A percentile compares a stretch with the other conserved stretches of the same genome.
Evolutionary conservation across 2,888 invertebrate species (phyloP).

Genomic region (Altica lythri): DNA sequence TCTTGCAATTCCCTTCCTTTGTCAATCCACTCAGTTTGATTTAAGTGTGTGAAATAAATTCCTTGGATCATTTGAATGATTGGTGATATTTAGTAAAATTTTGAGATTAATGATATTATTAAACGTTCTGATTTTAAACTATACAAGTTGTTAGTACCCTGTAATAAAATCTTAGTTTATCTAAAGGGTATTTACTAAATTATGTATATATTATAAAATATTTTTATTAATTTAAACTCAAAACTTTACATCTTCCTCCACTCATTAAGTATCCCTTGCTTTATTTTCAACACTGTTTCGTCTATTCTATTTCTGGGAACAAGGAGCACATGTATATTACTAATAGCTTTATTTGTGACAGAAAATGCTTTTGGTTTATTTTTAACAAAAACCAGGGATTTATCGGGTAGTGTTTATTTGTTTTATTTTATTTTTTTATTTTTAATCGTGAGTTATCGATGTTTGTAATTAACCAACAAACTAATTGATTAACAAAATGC

Average conservation of each 20-base stretch:
- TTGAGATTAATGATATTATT: neutral
- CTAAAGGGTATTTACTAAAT: neutral
- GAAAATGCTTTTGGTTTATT: conserved; percentile 22
- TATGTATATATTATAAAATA: neutral
- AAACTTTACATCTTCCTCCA: no score
- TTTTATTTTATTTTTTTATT: conserved; percentile 13
- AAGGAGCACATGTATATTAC: conserved; percentile 33
- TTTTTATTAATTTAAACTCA: neutral
- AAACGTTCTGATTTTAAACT: no score
- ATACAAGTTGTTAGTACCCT: no score
- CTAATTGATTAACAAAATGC: conserved; percentile 31
- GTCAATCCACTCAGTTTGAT: neutral
- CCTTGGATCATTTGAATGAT: no score
- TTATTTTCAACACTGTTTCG: conserved; percentile 3
- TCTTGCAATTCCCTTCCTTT: conserved; percentile 5
- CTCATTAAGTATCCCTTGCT: neutral
- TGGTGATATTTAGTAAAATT: neutral
- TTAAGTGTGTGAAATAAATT: neutral
- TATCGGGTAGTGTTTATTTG: neutral
- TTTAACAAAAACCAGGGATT: conserved; percentile 20
- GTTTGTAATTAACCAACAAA: conserved; percentile 24
- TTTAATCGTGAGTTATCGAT: conserved; percentile 29
- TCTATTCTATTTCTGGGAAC: conserved; percentile 23
- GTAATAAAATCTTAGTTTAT: no score
- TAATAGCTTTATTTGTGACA: conserved; percentile 32